Conservation (phyloP, 1,140 invertebrate genomes). For the Drosophila lacteicornis region DNA sequence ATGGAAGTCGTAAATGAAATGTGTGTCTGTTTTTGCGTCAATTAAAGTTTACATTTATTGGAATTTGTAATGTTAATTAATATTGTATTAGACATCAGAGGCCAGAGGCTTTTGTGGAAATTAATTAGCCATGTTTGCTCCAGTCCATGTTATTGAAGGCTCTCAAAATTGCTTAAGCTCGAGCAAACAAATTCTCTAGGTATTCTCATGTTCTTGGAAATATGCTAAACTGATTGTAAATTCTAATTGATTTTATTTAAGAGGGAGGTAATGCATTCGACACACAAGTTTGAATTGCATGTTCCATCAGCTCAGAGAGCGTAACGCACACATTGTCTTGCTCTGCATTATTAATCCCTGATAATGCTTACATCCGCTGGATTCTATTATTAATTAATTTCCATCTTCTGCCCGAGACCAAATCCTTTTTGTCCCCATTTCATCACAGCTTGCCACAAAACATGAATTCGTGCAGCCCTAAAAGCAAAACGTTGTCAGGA, state of each 20-base stretch:
- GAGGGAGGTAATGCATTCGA: background rate
- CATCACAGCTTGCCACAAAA: slow-evolving; percentile 17
- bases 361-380: slow-evolving; percentile 13
- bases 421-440: background rate
- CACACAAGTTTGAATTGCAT: background rate
- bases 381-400: slow-evolving; percentile 26
- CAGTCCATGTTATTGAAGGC: background rate
- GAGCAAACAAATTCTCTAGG: background rate
- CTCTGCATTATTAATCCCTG: slow-evolving; percentile 21
- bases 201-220: background rate
- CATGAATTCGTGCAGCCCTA: slow-evolving; percentile 49
- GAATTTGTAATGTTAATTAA: slow-evolving; percentile 8
- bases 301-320: background rate
- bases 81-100: background rate
- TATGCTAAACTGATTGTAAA: background rate
- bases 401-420: background rate
- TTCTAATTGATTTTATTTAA: background rate
- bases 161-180: background rate
- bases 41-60: slow-evolving; percentile 6
- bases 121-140: background rate
- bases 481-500: slow-evolving; percentile 60
- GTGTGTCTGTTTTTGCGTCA: background rate
- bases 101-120: background rate
- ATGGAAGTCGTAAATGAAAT: slow-evolving; percentile 3
- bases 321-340: background rate